Conservation (phyloP, 2,113 vertebrate genomes). For the Typhlomys cinereus region DNA sequence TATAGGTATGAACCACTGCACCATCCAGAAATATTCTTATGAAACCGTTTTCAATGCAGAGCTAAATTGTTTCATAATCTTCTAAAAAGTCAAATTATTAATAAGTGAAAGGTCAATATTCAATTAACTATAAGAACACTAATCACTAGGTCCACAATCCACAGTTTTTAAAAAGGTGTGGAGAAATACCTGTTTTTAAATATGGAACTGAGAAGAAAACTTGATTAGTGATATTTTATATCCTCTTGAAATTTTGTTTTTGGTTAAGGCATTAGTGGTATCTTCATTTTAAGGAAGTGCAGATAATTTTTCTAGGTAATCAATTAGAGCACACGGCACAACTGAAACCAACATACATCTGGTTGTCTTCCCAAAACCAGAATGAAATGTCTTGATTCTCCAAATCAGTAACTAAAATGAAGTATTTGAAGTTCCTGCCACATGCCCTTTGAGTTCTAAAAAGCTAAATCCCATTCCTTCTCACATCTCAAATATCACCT, state of each 20-base stretch:
- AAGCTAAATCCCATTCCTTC: slow-evolving; percentile 2
- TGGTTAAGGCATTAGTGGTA: background rate
- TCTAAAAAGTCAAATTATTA: slow-evolving; percentile 10
- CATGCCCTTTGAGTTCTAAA: slow-evolving; percentile 15
- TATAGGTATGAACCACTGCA: background rate
- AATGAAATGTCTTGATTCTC: slow-evolving; percentile 36
- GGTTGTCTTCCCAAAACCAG: background rate
- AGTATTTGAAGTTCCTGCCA: background rate
- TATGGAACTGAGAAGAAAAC: too few species aligned
- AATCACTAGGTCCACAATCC: background rate
- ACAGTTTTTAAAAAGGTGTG: background rate
- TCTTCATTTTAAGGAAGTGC: slow-evolving; percentile 13
- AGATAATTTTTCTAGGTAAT: slow-evolving; percentile 20
- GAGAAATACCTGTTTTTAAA: background rate
- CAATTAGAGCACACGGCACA: background rate
- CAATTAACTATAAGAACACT: background rate
- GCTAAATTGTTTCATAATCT: background rate
- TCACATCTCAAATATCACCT: background rate
- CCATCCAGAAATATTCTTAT: background rate
- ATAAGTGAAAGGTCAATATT: slow-evolving; percentile 15
- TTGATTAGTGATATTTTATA: background rate
- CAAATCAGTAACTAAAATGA: slow-evolving; percentile 13
- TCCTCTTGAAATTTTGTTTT: background rate
- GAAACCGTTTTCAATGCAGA: slow-evolving; percentile 19
- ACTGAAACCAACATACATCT: slow-evolving; percentile 30